Base-by-base conservation (phyloP, 1,140 invertebrate species). In the Pomacea maculata region DNA sequence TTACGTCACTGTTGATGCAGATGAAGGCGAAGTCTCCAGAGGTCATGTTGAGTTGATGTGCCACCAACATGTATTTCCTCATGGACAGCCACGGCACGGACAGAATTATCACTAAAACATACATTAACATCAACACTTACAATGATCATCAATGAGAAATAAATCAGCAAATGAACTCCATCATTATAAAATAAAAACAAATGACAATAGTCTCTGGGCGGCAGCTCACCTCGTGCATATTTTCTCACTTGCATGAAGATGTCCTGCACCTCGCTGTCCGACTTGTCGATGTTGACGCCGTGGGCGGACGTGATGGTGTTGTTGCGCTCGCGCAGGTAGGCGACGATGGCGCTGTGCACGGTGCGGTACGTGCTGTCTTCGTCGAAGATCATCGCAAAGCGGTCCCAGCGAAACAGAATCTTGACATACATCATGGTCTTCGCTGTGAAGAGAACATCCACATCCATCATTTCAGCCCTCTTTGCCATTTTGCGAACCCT, bases 11-110 rank as follows among this genome's bases (percentile, higher is more conserved):
- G 91, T 97, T 95, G 21, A 97, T 95, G 87, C 96, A 96, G 12
- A 97, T 91, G 88, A 97, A 97, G 1, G 94, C 95, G 94, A 95
- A 97, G 79, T 97, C 95, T 52, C 96, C 96, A 64, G 94, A 94
- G 19, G 95, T 96, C 96, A 98, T 97, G 29, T 95, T 95, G 29
- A 97, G 92, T 54, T 93, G 92, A 87, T 97, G 95, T 1, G 97
- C 97, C 0, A 95, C 95, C 65, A 98, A 89, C 93, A 98, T 95
- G 88, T 97, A 97, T 90, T 95, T 95, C 17, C 97, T 93, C 15
- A 97, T 95, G 88, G 81, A 93, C 92, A 15, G 55, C 86, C 95
- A 96, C 1, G 95, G 94, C 1, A 96, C 95, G 73, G 95, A 95
- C 70, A 97, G 91, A 77, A 97, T 96, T 10, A 97, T 94, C 72